phyloP scores from a whole-genome alignment of 1,140 invertebrate genomes.

The Pseudachorutes palmiensis region DNA sequence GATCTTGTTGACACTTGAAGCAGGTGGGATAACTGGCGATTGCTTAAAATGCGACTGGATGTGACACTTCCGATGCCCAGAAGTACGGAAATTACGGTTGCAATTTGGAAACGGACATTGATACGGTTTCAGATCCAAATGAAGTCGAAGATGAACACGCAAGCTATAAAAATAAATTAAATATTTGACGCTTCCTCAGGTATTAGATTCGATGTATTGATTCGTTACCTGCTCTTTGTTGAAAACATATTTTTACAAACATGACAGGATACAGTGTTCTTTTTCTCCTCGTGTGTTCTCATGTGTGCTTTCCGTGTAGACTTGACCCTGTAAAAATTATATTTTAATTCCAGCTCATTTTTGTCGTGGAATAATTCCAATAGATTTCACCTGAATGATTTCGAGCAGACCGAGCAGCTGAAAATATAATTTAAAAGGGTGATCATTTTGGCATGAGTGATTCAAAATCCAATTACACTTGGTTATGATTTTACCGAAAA shows the following conservation, averaged over 20 bases:
- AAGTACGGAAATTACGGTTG: conserved; percentile 56
- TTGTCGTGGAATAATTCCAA: no score
- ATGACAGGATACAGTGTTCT: conserved; percentile 52
- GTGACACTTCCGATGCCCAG: conserved; percentile 60
- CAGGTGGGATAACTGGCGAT: background rate
- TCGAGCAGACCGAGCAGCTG: background rate
- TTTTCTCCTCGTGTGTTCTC: conserved; percentile 51
- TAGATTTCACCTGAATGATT: background rate
- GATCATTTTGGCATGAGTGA: no score
- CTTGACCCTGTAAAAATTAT: conserved; percentile 54
- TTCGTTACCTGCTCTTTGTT: conserved; percentile 47
- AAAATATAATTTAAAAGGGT: conserved; percentile 4
- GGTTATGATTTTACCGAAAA: no score
- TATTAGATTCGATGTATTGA: background rate
- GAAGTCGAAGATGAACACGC: conserved; percentile 62
- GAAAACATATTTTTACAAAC: conserved; percentile 53
- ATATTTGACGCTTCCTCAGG: background rate
- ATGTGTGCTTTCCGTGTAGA: conserved; percentile 56
- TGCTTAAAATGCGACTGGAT: conserved; percentile 49
- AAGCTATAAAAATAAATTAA: conserved; percentile 41
- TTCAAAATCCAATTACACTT: no score
- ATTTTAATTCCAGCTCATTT: no score
- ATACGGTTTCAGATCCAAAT: conserved; percentile 54
- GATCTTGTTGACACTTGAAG: conserved; percentile 22
- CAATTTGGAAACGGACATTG: conserved; percentile 58